These are phyloP conservation scores for Volucella bombylans DNA, from an alignment of 2,888 invertebrate species.

Conservation along the genomic window DNA sequence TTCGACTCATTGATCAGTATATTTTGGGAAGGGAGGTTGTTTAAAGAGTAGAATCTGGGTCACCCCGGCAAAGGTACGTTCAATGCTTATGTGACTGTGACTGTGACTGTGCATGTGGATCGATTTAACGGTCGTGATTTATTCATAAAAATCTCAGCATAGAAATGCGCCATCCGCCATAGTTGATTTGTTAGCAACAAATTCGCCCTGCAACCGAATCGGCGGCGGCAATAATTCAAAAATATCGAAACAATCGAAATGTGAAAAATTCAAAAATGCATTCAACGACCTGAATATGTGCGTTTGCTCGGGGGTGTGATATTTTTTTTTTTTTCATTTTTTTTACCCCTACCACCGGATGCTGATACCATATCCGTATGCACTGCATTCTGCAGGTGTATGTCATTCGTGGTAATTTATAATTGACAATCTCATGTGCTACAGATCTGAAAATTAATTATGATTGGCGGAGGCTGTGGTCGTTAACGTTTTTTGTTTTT, in stretches of 20 bases:
- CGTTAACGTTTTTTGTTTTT: background rate
- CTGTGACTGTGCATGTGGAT: no score
- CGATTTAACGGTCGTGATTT: constrained; percentile 41
- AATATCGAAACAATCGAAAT: constrained; percentile 53
- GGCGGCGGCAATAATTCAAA: constrained; percentile 59
- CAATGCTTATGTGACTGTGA: no score
- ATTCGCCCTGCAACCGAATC: constrained; percentile 53
- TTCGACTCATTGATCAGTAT: constrained; percentile 40
- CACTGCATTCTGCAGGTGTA: constrained; percentile 12
- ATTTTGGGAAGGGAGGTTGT: no score
- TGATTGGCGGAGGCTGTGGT: constrained; percentile 40
- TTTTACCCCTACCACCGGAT: background rate
- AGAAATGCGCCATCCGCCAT: constrained; percentile 37
- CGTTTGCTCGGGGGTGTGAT: background rate
- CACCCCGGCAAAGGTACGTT: no score
- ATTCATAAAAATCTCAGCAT: constrained; percentile 52
- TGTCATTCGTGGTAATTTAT: constrained; percentile 44
- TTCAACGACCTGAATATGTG: constrained; percentile 15
- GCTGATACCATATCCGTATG: background rate
- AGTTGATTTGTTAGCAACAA: constrained; percentile 65
- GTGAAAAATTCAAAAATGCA: constrained; percentile 41
- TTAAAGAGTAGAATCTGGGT: no score
- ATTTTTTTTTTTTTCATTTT: background rate
- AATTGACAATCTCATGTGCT: constrained; percentile 44
- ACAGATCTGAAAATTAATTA: constrained; percentile 57